A percentile compares a stretch with the other conserved stretches of the same genome.
Evolutionary conservation across 2,888 invertebrate species (phyloP).

Genomic region (Stenodema calcarata): DNA sequence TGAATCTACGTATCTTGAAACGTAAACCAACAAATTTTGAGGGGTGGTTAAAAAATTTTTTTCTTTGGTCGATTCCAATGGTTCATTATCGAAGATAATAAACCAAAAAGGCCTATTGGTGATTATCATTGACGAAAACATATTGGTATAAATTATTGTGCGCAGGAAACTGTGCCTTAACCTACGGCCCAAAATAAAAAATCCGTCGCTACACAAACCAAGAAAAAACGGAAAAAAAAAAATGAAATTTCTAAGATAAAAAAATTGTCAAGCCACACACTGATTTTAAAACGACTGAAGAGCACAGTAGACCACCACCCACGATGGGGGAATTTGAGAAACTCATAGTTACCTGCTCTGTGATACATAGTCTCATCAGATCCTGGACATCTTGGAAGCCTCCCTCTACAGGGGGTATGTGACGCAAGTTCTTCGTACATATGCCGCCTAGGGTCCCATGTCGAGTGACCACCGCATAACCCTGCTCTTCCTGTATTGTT

Average conservation of each 20-base stretch:
- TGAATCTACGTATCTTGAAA: too few relatives aligned
- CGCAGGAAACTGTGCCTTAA: neutral
- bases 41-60: too few relatives aligned
- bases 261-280: slow-evolving; percentile 37
- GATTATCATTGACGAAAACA: neutral
- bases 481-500: slow-evolving; percentile 63
- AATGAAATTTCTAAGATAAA: neutral
- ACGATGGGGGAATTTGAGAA: slow-evolving; percentile 13
- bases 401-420: slow-evolving; percentile 63
- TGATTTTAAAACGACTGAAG: slow-evolving; percentile 37
- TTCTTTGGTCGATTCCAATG: too few relatives aligned
- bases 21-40: too few relatives aligned
- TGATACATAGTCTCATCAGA: slow-evolving; percentile 73
- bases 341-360: slow-evolving; percentile 59
- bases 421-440: slow-evolving; percentile 86
- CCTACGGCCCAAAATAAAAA: neutral
- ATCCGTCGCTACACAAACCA: neutral
- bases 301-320: slow-evolving; percentile 51
- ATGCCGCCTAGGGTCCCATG: slow-evolving; percentile 88
- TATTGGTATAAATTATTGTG: neutral
- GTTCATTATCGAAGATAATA: too few relatives aligned
- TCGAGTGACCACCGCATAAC: slow-evolving; percentile 68
- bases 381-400: slow-evolving; percentile 66
- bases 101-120: too few relatives aligned
- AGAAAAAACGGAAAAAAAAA: neutral